Conservation (phyloP, 2,888 invertebrate species). For the Hydraecia micacea region DNA sequence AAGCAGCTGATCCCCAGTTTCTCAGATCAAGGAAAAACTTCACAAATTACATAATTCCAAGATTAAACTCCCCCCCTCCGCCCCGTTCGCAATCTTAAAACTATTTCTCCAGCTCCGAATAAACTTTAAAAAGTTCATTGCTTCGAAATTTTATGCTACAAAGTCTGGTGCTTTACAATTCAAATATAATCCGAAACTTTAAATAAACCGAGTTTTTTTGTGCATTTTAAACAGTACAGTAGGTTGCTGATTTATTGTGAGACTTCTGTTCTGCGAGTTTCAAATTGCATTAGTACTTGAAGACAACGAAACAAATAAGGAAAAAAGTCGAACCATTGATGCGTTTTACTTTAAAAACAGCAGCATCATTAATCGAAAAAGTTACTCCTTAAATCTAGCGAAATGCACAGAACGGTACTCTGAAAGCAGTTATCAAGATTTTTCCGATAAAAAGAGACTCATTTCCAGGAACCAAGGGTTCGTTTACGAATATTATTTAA, state of each 20-base stretch:
- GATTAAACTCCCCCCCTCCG: conserved; percentile 41
- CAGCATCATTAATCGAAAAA: background rate
- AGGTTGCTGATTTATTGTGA: conserved; percentile 44
- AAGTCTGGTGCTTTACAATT: conserved; percentile 64
- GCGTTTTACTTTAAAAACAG: background rate
- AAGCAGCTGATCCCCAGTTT: conserved; percentile 35
- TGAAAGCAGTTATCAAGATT: background rate
- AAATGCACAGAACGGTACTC: background rate
- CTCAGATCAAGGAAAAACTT: conserved; percentile 32
- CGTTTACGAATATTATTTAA: background rate
- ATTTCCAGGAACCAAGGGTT: background rate
- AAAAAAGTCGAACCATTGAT: conserved; percentile 29
- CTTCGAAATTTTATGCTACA: conserved; percentile 48
- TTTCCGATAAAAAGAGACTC: background rate
- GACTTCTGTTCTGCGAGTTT: conserved; percentile 39
- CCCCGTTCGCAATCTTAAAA: conserved; percentile 37
- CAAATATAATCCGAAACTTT: conserved; percentile 68
- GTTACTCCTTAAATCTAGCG: background rate
- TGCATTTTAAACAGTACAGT: conserved; percentile 49
- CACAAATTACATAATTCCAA: conserved; percentile 49
- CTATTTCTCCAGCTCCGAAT: conserved; percentile 52
- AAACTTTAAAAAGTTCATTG: conserved; percentile 58
- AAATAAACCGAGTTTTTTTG: conserved; percentile 53
- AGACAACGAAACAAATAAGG: conserved; percentile 10
- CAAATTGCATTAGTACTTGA: conserved; percentile 39